Percentiles rank a stretch among this genome's conserved stretches.
phyloP scores from a whole-genome alignment of 2,888 invertebrate species.

The Trachelus iudaicus region DNA sequence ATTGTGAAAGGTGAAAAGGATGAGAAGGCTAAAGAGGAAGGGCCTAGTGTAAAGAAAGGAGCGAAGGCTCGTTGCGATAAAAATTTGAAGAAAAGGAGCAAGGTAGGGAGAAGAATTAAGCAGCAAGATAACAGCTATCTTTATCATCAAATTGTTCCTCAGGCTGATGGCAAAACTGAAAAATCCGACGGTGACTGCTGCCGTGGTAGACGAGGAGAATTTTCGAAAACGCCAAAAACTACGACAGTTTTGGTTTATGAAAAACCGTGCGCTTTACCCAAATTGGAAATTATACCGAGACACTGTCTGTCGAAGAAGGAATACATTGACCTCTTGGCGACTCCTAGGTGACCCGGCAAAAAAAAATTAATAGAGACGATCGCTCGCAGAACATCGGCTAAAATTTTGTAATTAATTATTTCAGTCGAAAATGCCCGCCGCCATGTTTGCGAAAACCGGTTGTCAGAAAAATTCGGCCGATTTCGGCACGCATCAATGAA shows the following conservation, averaged over 20 bases:
- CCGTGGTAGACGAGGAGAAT: conserved; percentile 18
- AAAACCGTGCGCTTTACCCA: conserved; percentile 42
- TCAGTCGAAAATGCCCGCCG: conserved; percentile 43
- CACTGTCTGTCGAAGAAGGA: conserved; percentile 49
- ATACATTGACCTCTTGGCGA: conserved; percentile 47
- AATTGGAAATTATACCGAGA: conserved; percentile 42
- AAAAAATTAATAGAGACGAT: background rate
- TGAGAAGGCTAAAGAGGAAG: conserved; percentile 25
- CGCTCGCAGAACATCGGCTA: background rate
- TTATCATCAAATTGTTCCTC: background rate
- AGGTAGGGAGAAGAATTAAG: background rate
- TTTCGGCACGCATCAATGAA: conserved; percentile 45
- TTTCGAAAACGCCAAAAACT: conserved; percentile 19
- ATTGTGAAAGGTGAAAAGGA: conserved; percentile 43
- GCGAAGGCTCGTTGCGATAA: conserved; percentile 19
- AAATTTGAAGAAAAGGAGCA: background rate
- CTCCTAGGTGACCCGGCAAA: conserved; percentile 37
- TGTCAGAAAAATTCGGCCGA: conserved; percentile 32
- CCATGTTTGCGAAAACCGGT: conserved; percentile 31
- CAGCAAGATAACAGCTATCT: background rate
- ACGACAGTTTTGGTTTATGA: conserved; percentile 35
- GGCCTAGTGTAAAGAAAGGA: conserved; percentile 11
- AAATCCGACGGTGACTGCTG: conserved; percentile 38
- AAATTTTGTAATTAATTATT: background rate
- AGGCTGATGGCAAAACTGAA: background rate